Evolutionary conservation across 2,113 vertebrate genomes (phyloP).

Genomic region (Lepus timidus): DNA sequence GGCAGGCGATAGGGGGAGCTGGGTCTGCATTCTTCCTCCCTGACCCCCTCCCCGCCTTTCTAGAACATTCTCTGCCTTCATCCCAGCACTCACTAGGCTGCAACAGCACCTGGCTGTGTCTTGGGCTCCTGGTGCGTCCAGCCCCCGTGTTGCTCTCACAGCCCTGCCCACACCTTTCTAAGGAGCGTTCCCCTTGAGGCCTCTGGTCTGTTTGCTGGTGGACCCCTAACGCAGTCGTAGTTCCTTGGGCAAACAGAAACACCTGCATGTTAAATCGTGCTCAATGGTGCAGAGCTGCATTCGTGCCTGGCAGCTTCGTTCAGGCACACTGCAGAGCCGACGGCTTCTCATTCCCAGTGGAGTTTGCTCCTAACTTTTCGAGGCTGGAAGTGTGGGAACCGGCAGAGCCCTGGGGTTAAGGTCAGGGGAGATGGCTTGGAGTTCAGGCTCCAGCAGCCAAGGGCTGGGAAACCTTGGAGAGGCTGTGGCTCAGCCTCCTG

Average conservation of each 20-base stretch:
- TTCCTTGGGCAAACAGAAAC: slow-evolving; percentile 14
- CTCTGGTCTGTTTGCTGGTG: slow-evolving; percentile 11
- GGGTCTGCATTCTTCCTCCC: background rate
- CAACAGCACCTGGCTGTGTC: background rate
- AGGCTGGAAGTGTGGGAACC: background rate
- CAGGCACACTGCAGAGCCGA: background rate
- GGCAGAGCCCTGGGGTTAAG: background rate
- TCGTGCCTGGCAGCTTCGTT: background rate
- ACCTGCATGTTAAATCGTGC: background rate
- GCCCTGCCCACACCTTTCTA: background rate
- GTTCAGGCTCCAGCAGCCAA: background rate
- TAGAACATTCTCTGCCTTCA: background rate
- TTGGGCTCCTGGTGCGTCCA: background rate
- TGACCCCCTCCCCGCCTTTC: too few species aligned
- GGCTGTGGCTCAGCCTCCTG: background rate
- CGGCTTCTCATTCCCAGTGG: background rate
- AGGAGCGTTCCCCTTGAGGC: background rate
- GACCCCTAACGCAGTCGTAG: background rate
- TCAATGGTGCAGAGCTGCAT: background rate
- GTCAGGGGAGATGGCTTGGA: background rate
- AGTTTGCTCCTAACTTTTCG: background rate
- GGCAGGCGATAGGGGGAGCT: background rate
- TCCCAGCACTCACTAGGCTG: background rate
- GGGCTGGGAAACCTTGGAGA: background rate
- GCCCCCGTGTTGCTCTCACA: background rate